phyloP scores from a whole-genome alignment of 1,140 invertebrate genomes.

The roundworm (Caenorhabditis elegans) region DNA sequence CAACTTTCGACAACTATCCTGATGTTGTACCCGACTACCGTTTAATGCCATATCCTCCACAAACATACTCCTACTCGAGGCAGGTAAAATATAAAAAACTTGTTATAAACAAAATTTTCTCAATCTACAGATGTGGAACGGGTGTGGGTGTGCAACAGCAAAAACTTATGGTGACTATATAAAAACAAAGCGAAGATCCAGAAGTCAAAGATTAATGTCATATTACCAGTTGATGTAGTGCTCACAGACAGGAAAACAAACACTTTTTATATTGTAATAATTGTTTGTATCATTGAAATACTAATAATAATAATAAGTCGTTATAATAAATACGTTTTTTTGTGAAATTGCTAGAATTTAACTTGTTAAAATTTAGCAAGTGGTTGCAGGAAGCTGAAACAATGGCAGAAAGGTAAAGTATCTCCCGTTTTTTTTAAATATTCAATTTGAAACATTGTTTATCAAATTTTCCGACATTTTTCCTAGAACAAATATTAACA shows the following conservation, averaged over 20 bases:
- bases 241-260: too few relatives aligned
- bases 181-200: neutral
- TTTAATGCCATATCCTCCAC: neutral
- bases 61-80: neutral
- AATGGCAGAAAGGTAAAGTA: too few relatives aligned
- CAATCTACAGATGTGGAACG: conserved; percentile 3
- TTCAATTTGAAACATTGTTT: too few relatives aligned
- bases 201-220: neutral
- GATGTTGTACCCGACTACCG: neutral
- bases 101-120: too few relatives aligned
- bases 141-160: neutral
- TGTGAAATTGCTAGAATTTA: too few relatives aligned
- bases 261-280: neutral
- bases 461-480: too few relatives aligned
- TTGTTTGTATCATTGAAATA: neutral
- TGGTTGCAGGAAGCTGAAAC: too few relatives aligned
- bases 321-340: too few relatives aligned
- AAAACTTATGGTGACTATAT: conserved; percentile 11
- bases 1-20: neutral
- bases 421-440: too few relatives aligned
- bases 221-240: conserved; percentile 11
- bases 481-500: too few relatives aligned
- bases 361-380: too few relatives aligned
- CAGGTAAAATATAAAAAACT: neutral
- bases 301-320: neutral